Percentiles rank a stretch among this genome's conserved stretches.
phyloP scores from a whole-genome alignment of 2,797 vertebrate species.

The Hippopotamyrus pictus region DNA sequence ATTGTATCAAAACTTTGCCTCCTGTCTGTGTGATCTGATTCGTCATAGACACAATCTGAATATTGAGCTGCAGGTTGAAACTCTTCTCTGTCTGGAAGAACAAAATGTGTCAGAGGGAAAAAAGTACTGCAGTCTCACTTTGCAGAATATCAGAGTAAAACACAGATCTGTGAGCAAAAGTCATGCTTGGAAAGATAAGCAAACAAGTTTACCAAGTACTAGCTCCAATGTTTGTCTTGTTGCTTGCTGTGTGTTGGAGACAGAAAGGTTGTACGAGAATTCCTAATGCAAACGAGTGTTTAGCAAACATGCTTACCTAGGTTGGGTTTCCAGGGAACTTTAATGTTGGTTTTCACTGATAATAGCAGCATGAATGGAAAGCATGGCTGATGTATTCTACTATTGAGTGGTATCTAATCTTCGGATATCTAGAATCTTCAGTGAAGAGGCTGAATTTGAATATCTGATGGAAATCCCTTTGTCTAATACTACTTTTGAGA shows the following conservation, averaged over 20 bases:
- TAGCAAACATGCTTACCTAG: not conserved
- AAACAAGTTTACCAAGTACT: not conserved
- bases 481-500: not conserved
- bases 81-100: not conserved
- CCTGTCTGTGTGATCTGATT: not conserved
- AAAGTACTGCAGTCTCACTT: not conserved
- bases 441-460: not conserved
- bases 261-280: not conserved
- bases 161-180: not conserved
- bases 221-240: not conserved
- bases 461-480: not conserved
- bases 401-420: not conserved
- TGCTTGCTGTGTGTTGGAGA: not conserved
- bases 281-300: not conserved
- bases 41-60: not conserved
- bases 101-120: not conserved
- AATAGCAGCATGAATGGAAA: not conserved
- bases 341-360: not conserved
- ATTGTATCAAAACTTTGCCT: not conserved
- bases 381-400: not conserved
- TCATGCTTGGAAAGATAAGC: conserved; percentile 6
- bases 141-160: not conserved
- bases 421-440: not conserved
- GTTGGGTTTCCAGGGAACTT: not conserved
- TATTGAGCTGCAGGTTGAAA: not conserved